Conservation (phyloP, 2,113 vertebrate species). For the Acanthisitta chloris region DNA sequence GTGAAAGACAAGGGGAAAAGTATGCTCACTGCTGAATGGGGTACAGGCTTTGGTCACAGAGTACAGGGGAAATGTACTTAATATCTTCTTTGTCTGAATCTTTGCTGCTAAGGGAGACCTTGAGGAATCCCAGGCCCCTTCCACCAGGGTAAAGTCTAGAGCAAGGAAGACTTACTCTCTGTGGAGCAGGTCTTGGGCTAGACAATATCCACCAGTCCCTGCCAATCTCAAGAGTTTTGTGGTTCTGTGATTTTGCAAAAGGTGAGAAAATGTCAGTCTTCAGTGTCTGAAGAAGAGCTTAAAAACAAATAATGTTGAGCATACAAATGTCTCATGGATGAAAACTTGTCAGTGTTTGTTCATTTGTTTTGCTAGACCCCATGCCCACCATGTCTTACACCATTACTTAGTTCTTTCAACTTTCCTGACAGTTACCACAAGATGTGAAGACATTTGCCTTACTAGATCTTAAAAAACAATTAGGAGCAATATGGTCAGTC, state of each 20-base stretch:
- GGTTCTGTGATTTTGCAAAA: not conserved
- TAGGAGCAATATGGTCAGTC: not conserved
- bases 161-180: not conserved
- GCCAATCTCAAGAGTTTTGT: rapidly evolving
- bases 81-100: not conserved
- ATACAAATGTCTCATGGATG: not conserved
- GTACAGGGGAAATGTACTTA: not conserved
- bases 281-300: not conserved
- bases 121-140: not conserved
- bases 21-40: not conserved
- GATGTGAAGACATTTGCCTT: not conserved
- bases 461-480: not conserved
- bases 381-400: not conserved
- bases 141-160: not conserved
- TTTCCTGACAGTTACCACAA: not conserved
- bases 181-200: not conserved
- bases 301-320: not conserved
- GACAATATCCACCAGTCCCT: not conserved
- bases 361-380: not conserved
- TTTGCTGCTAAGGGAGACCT: not conserved
- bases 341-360: not conserved
- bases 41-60: not conserved
- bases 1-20: not conserved
- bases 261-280: not conserved
- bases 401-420: not conserved